phyloP scores from a whole-genome alignment of 2,888 invertebrate genomes.

The Pammene aurita region DNA sequence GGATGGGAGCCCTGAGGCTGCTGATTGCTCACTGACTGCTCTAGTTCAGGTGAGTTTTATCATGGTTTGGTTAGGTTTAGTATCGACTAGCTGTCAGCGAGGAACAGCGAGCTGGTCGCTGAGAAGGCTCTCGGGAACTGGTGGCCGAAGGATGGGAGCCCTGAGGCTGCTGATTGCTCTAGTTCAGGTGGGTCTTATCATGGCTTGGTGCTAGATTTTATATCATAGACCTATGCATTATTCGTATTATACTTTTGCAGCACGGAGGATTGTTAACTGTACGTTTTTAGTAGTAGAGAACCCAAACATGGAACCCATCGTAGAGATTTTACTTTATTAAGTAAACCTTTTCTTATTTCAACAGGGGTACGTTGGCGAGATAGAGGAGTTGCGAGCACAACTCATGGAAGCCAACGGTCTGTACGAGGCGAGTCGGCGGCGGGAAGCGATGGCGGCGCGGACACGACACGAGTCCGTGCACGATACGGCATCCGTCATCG shows the following conservation, averaged over 20 bases:
- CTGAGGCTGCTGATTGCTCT: conserved; percentile 72
- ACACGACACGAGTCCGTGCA: conserved; percentile 67
- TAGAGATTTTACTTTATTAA: too few relatives aligned
- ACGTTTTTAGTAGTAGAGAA: too few relatives aligned
- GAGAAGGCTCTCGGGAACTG: conserved; percentile 89
- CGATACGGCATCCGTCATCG: conserved; percentile 79
- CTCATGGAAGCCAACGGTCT: conserved; percentile 90
- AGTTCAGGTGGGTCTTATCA: conserved; percentile 75
- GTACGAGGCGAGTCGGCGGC: conserved; percentile 69
- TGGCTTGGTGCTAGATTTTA: conserved; percentile 72
- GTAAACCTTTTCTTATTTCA: too few relatives aligned
- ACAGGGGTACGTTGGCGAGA: conserved; percentile 93
- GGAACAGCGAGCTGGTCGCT: conserved; percentile 91
- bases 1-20: conserved; percentile 67
- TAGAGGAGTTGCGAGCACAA: conserved; percentile 94
- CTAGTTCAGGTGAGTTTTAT: conserved; percentile 77
- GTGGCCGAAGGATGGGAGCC: conserved; percentile 74
- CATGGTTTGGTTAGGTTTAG: conserved; percentile 69
- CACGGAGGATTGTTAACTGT: too few relatives aligned
- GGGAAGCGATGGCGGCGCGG: conserved; percentile 64
- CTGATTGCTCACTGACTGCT: conserved; percentile 72
- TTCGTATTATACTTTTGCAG: too few relatives aligned
- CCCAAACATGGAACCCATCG: too few relatives aligned
- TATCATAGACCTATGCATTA: too few relatives aligned
- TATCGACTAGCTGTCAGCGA: conserved; percentile 91